Evolutionary conservation across 2,888 invertebrate genomes (phyloP), one percentile per base, ranked within the genome.

Genomic region (Acanthosepion lycidas): DNA sequence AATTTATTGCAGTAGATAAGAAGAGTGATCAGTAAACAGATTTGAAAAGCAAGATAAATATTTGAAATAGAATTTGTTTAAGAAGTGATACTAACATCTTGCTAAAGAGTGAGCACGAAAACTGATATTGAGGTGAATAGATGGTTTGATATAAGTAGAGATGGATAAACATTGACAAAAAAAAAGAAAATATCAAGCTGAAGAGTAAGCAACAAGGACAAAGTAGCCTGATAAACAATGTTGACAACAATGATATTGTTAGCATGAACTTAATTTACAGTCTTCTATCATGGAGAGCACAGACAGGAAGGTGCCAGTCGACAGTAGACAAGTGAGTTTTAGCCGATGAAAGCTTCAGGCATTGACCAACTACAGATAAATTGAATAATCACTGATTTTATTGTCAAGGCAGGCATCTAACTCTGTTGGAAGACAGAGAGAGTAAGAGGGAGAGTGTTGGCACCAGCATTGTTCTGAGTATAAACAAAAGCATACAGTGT

Each of bases 231-330:
- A 78, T 78, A 33, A 78, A 78, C 33, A 78, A n/a, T 33, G n/a
- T 78, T 78, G 78, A 78, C 78, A 78, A 78, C 78, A 78, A 78
- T 78, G 78, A 33, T 78, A 78, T 78, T 78, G 78, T 78, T 78
- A 78, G n/a, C 78, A 78, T 78, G 78, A n/a, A 78, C 78, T 78
- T 78, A 78, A n/a, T 78, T 78, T 78, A 15, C 78, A 78, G 12
- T 15, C 78, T 78, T 78, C 33, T n/a, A n/a, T 78, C 78, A 15
- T 78, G n/a, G 78, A 15, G 78, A 33, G n/a, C 78, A 78, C 15
- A 78, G 78, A 78, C 78, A 78, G 33, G 78, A 78, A 78, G 78
- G n/a, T 78, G 78, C 78, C 78, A 78, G 78, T n/a, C 78, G 78
- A 78, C 78, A 78, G 78, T 78, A 33, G 78, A 78, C 78, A 78